These are phyloP conservation scores for Tetrax tetrax DNA, from an alignment of 2,113 vertebrate species.

Conservation along the genomic window DNA sequence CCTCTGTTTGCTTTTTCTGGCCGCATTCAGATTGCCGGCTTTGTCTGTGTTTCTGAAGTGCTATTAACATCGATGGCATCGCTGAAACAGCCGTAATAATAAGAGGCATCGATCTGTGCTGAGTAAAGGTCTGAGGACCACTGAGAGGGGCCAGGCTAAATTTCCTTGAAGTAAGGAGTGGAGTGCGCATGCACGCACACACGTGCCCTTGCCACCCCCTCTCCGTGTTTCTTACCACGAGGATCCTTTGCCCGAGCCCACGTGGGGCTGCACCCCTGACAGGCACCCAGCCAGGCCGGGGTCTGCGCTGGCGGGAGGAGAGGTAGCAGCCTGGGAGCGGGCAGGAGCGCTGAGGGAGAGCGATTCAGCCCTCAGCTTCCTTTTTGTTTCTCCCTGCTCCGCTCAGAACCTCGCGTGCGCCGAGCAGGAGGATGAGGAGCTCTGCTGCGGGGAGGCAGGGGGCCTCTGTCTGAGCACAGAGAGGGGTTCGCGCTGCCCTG, in stretches of 20 bases:
- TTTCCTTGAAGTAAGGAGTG: background rate
- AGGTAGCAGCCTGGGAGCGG: background rate
- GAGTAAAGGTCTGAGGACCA: constrained; percentile 8
- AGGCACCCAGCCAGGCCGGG: background rate
- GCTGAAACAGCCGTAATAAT: background rate
- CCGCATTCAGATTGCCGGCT: constrained; percentile 1
- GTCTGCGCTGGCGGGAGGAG: background rate
- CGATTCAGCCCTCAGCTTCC: constrained; percentile 7
- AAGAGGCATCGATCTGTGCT: background rate
- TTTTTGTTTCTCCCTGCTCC: background rate
- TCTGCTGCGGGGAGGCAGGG: background rate
- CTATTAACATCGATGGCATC: constrained; percentile 36
- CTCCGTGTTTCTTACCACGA: background rate
- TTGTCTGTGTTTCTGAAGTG: constrained; percentile 37
- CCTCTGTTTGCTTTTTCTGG: background rate
- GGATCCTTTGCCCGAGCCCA: background rate
- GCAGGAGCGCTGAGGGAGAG: background rate
- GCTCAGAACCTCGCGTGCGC: background rate
- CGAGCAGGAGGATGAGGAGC: background rate
- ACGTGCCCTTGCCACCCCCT: fast-evolving
- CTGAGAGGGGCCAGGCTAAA: background rate
- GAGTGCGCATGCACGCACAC: fast-evolving
- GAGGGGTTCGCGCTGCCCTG: fast-evolving
- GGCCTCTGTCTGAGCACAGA: background rate
- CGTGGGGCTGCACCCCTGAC: fast-evolving